Conservation (phyloP, 1,140 invertebrate genomes). For the Drosophila repleta region DNA sequence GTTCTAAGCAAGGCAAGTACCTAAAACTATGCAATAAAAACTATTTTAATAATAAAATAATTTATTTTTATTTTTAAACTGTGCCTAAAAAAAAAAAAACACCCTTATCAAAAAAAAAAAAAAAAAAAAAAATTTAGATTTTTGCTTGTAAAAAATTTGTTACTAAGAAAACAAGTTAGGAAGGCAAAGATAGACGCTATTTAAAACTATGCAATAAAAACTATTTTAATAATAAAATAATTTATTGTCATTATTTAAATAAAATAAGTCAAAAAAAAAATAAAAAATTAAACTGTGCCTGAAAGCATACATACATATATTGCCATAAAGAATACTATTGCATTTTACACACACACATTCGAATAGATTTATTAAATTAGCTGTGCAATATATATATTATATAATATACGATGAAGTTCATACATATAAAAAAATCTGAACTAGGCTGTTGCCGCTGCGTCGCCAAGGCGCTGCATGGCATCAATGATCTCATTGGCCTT, state of each 20-base stretch:
- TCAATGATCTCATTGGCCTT: conserved; percentile 45
- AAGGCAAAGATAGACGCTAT: no score
- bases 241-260: no score
- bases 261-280: background rate
- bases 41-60: no score
- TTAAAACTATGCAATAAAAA: no score
- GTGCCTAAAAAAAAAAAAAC: no score
- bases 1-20: background rate
- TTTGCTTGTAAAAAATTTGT: no score
- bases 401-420: background rate
- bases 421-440: no score
- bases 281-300: background rate
- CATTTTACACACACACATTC: background rate
- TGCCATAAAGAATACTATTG: background rate
- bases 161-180: no score
- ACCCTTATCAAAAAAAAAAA: no score
- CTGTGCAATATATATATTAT: background rate
- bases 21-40: background rate
- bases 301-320: conserved; percentile 15
- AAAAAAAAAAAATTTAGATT: no score
- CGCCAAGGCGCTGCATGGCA: conserved; percentile 41
- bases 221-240: no score
- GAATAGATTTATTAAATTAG: background rate
- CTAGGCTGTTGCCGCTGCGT: conserved; percentile 13
- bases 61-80: no score